Percentiles rank a stretch among this genome's conserved stretches.
Conservation (phyloP, 2,113 vertebrate genomes). For the Fregata magnificens region DNA sequence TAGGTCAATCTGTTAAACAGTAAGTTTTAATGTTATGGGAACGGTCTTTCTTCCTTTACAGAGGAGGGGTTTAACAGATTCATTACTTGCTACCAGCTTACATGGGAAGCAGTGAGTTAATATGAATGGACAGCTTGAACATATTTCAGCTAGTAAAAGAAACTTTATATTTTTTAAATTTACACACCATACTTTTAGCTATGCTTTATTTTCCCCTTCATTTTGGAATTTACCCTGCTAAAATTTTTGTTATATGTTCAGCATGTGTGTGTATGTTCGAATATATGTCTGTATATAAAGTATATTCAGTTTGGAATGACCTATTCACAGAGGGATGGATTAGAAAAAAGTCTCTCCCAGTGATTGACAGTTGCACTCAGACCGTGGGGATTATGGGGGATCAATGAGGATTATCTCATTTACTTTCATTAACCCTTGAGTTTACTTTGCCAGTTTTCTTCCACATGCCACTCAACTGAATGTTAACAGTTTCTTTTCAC, state of each 20-base stretch:
- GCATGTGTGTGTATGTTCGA: not conserved
- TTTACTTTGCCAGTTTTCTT: slow-evolving; percentile 66
- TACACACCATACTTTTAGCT: not conserved
- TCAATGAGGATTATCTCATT: slow-evolving; percentile 75
- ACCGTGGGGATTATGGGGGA: slow-evolving; percentile 71
- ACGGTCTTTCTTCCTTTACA: not conserved
- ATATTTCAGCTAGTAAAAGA: not conserved
- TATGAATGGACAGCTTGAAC: slow-evolving; percentile 1
- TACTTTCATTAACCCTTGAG: slow-evolving; percentile 77
- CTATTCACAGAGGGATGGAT: slow-evolving; percentile 54
- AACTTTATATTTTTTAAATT: not conserved
- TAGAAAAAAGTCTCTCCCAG: slow-evolving; percentile 21
- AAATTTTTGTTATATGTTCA: not conserved
- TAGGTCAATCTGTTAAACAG: not conserved
- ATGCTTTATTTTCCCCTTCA: not conserved
- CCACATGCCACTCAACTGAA: slow-evolving; percentile 59
- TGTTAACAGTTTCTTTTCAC: slow-evolving; percentile 66
- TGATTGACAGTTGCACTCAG: slow-evolving; percentile 75
- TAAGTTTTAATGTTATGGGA: slow-evolving; percentile 40
- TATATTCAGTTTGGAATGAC: slow-evolving; percentile 20
- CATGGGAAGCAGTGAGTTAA: not conserved
- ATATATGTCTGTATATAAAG: not conserved
- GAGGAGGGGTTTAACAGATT: not conserved
- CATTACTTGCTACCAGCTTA: slow-evolving; percentile 12
- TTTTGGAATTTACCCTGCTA: slow-evolving; percentile 7